Evolutionary conservation across 2,113 vertebrate genomes (phyloP).

Genomic region (Sinosuthora webbiana): DNA sequence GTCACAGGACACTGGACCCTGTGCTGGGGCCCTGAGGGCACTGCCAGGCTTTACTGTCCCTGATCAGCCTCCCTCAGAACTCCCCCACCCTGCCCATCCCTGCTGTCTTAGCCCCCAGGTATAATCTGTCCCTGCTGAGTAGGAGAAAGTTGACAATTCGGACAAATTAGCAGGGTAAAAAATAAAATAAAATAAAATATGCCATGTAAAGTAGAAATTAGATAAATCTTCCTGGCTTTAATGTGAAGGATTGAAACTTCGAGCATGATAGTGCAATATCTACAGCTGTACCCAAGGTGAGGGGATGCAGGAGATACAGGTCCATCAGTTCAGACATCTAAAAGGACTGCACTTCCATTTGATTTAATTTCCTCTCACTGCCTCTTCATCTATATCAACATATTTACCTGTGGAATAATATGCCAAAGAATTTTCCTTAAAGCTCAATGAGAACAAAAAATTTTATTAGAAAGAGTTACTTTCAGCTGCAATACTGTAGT

Average conservation of each 20-base stretch:
- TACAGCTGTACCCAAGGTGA: not conserved
- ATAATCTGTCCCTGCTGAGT: not conserved
- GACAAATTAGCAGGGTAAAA: not conserved
- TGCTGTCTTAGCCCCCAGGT: not conserved
- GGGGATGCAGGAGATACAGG: not conserved
- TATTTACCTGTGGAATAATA: not conserved
- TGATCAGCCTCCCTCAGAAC: too few relatives aligned
- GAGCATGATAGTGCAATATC: not conserved
- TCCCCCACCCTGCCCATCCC: not conserved
- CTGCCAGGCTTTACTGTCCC: not conserved
- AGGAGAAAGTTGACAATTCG: not conserved
- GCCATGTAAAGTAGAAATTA: not conserved
- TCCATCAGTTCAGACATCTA: not conserved
- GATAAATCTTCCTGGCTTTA: not conserved
- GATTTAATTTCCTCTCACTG: not conserved
- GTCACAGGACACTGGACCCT: not conserved
- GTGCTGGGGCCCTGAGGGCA: accelerated
- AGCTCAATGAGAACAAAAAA: not conserved
- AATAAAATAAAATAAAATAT: not conserved
- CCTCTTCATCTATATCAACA: not conserved
- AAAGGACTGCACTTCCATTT: not conserved
- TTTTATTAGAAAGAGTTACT: not conserved
- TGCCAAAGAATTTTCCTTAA: not conserved
- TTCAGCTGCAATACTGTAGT: not conserved
- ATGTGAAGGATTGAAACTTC: not conserved